Base-by-base conservation (phyloP, 2,888 invertebrate genomes). In the Volucella zonaria region DNA sequence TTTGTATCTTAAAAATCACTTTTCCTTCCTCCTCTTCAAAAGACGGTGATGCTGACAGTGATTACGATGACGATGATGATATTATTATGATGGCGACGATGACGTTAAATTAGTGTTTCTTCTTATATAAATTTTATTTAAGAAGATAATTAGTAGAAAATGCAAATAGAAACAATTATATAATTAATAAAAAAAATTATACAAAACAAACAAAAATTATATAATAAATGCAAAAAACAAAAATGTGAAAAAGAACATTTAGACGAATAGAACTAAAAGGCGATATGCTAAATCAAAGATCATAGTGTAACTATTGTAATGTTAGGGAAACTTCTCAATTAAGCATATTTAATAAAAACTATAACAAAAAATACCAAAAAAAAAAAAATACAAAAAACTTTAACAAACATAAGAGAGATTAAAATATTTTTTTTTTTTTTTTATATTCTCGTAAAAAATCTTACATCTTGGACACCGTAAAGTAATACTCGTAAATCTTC, bases 221-320 rank as follows among this genome's bases (percentile, higher is more conserved):
- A 23, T 23, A 23, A 23, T 23, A 23, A 3, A 23, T 23, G 2
- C 56, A 56, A 23, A 54, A 54, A 47, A 45, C 56, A 15, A 51
- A n/a, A 79, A 45, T 15, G 52, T 47, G 42, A 43, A 9, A 15
- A 8, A 43, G 15, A 68, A 43, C 64, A 56, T 38, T 14, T 56
- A 70, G 47, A 58, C 8, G 38, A 75, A 70, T 71, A 73, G 66
- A 73, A 62, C 18, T 38, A 38, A 56, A 54, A 6, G 14, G 43
- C 47, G 49, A 70, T 58, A 82, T 68, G 67, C 40, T 47, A 67
- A 80, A 83, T 83, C 83, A 83, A 80, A 80, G 61, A 76, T 80
- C 70, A 79, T 83, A 83, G 83, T 83, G 83, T 83, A 83, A 83
- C 83, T 83, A 82, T 74, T 71, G 49, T 75, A 71, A 80, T 67